Base-by-base conservation (phyloP, 2,888 invertebrate genomes). In the Tetanocera ferruginea region DNA sequence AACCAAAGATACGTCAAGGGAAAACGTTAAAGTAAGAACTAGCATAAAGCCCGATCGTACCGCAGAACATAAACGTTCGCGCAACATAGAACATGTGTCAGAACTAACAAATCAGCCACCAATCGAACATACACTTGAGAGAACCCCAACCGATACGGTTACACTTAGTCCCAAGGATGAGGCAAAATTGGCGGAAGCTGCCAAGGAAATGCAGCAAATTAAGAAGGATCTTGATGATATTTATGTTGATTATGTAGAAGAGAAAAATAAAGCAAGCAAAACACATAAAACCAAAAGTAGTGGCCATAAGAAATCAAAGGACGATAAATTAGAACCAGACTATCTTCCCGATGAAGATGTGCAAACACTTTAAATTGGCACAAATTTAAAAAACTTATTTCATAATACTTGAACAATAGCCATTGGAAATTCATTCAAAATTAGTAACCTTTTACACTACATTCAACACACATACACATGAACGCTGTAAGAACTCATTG, bases 401-500 rank as follows among this genome's bases (percentile, higher is more conserved):
- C 1, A n/a, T 66, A 19, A 8, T 19, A 17, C 23, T 9, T 11
- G 34, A 31, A 64, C 31, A 62, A 62, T 31, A 23, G 19, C 25
- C 28, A 14, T 19, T 23, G 19, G 11, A 28, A 31, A 17, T 81
- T 71, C 64, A 80, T 84, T 84, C 85, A 81, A 82, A n/a, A 49
- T 62, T 69, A 17, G 9, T 14, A 71, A 55, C 4, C 25, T 34
- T 62, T 5, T 17, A 49, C 62, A 73, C 43, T n/a, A 31, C 69
- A 69, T 19, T 49, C 55, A 25, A 31, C 51, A 52, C 52, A 37
- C 49, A 69, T 17, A 67, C 37, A 57, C 62, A 60, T 25, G 49
- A 17, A 73, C 69, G 25, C 51, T 43, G 72, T 72, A 72, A 72
- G 72, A 34, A 60, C 37, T 23, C 60, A 55, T 72, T 37, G 23